Base-by-base conservation (phyloP, 2,113 vertebrate genomes). In the Cervus canadensis region DNA sequence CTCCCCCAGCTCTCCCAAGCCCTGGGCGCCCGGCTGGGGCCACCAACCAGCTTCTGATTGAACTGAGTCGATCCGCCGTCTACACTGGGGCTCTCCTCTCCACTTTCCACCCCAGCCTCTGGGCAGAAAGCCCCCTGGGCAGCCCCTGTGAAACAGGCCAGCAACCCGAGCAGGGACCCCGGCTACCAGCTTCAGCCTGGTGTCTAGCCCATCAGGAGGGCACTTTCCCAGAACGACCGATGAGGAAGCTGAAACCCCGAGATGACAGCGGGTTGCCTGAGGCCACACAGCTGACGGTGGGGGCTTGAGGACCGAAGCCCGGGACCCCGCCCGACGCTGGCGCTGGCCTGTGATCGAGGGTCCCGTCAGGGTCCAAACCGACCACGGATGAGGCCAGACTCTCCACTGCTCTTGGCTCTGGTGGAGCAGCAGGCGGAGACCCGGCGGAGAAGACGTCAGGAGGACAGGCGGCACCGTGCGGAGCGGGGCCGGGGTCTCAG, bases 381-480 rank as follows among this genome's bases (percentile, higher is more conserved):
- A 16, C 25, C 4, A 0, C 0, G 2, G 36, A 15, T 4, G 74
- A 67, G 25, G 48, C n/a, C 28, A 1, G 43, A 45, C 33, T 30
- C 21, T n/a, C 48, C 14, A 6, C 25, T 4, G 17, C 57, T 1
- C 1, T 0, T 2, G 1, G 17, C 19, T 54, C 57, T n/a, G 74
- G n/a, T 26, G 16, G 2, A 36, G 33, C 56, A 25, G 33, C 1
- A 1, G n/a, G 45, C 7, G 3, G 16, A 43, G n/a, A 81, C 9
- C 14, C 0, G 13, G 19, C 0, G 2, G 15, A 19, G 16, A 60
- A 60, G 6, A 2, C 4, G 0, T 17, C 16, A 0, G 0, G 6
- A 16, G 33, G 13, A 36, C 6, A 0, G 17, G 85, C 10, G 30
- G 59, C 10, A 0, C 1, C 14, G 3, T 10, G 21, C 1, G 0